Evolutionary conservation across 1,140 invertebrate species (phyloP), one percentile per base, ranked within the genome.

Genomic region (Hylaeus volcanicus): DNA sequence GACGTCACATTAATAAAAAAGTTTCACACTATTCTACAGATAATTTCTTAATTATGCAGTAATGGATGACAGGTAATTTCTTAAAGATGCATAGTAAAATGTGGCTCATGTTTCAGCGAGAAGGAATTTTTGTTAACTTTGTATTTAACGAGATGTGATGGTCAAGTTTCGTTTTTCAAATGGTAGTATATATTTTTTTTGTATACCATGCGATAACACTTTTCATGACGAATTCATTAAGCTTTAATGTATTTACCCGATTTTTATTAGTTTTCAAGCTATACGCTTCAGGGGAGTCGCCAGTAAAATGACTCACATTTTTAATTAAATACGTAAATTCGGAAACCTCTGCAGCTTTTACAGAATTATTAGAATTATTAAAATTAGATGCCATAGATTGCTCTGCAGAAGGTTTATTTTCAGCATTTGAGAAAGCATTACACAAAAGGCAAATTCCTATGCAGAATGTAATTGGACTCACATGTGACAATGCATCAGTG

Each of bases 351-450:
- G 51, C 43, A n/a, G 43, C n/a, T 51, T 51, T 68, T 51, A 68
- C 65, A n/a, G 65, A 68, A 68, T 68, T 68, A 68, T 68, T 68
- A 68, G 51, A 51, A 51, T 68, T 68, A 68, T 5, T 68, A 48
- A 53, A 68, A 68, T 26, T 53, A 68, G 65, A 68, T 9, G 43
- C 65, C 8, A 68, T 26, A 51, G 45, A 68, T 68, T 68, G 41
- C 8, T 45, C 65, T 8, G 65, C 65, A 68, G 65, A 68, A 48
- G 8, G 65, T 68, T 68, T 68, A 48, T 68, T 64, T 64, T 64
- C 61, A 64, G 39, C 37, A 64, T 64, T 64, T 64, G n/a, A 39
- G 37, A 64, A 39, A 64, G 61, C 61, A 41, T 41, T 64, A 37
- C 37, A 64, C 61, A 41, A 64, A 12, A 64, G 41, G 61, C 61